Evolutionary conservation across 1,140 invertebrate species (phyloP).

Genomic region (Melipona quadrifasciata): DNA sequence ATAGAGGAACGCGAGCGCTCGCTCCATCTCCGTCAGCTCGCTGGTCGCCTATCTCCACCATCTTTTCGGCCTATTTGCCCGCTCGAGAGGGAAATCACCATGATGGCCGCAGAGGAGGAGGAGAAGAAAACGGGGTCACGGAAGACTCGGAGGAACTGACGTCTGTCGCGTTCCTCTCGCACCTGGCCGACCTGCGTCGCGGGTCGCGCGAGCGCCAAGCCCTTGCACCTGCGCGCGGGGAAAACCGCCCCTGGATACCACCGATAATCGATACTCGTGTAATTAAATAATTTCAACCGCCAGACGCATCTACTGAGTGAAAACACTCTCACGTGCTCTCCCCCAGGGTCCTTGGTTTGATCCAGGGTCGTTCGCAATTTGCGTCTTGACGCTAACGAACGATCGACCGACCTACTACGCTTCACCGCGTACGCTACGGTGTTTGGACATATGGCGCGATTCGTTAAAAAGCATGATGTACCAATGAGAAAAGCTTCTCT

Average conservation of each 20-base stretch:
- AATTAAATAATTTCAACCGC: conserved; percentile 7
- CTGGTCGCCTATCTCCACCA: conserved; percentile 23
- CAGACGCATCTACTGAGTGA: background rate
- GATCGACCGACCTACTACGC: too few species aligned
- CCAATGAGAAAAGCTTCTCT: too few species aligned
- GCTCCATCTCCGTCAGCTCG: too few species aligned
- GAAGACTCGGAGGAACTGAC: too few species aligned
- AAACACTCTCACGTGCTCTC: background rate
- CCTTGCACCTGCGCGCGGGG: conserved; percentile 27
- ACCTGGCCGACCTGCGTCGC: conserved; percentile 32
- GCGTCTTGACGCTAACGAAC: too few species aligned
- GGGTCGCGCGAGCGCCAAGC: background rate
- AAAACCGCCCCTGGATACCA: background rate
- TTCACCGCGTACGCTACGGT: too few species aligned
- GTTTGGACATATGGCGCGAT: too few species aligned
- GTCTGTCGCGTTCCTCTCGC: background rate
- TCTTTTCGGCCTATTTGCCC: conserved; percentile 55
- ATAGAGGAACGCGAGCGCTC: background rate
- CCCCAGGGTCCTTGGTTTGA: background rate
- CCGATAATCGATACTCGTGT: conserved; percentile 7
- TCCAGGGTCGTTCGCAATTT: background rate
- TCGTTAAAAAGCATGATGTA: too few species aligned
- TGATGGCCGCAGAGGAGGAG: background rate
- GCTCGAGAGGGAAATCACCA: conserved; percentile 63
- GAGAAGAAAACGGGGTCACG: conserved; percentile 45